phyloP scores from a whole-genome alignment of 1,140 invertebrate species.

The Leptestheria dahalacensis region DNA sequence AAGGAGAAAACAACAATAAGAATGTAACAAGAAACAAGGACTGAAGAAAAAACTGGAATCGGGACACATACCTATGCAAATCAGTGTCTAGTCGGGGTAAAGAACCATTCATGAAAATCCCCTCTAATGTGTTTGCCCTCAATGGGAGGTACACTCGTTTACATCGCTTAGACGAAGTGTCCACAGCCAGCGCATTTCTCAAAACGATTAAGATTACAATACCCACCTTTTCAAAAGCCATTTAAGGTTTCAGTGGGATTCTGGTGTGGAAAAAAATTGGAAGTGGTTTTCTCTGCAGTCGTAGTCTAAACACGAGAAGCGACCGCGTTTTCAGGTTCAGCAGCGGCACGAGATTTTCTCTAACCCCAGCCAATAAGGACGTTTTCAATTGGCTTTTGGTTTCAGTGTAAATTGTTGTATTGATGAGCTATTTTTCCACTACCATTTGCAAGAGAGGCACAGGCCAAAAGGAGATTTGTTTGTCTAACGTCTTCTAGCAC shows the following conservation, averaged over 20 bases:
- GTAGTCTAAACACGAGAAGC: too few species aligned
- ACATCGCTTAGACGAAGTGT: neutral
- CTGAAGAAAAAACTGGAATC: neutral
- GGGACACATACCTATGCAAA: neutral
- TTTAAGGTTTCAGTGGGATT: too few species aligned
- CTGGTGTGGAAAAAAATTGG: too few species aligned
- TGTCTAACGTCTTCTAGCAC: neutral
- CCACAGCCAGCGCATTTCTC: neutral
- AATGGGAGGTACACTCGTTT: neutral
- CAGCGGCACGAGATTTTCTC: neutral
- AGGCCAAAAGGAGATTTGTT: neutral
- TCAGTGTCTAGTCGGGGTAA: neutral
- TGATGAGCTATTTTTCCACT: neutral
- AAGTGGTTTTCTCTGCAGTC: too few species aligned
- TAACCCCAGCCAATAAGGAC: neutral
- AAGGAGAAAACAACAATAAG: neutral
- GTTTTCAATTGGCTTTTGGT: neutral
- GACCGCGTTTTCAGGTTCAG: neutral
- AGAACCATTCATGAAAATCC: neutral
- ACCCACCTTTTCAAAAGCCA: neutral
- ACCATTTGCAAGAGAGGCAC: neutral
- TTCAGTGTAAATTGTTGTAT: neutral
- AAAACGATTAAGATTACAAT: neutral
- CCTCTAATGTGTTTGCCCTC: neutral
- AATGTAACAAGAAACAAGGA: neutral